Evolutionary conservation across 2,113 vertebrate genomes (phyloP), one percentile per base, ranked within the genome.

Genomic region (Tenebrosternarchus preto): DNA sequence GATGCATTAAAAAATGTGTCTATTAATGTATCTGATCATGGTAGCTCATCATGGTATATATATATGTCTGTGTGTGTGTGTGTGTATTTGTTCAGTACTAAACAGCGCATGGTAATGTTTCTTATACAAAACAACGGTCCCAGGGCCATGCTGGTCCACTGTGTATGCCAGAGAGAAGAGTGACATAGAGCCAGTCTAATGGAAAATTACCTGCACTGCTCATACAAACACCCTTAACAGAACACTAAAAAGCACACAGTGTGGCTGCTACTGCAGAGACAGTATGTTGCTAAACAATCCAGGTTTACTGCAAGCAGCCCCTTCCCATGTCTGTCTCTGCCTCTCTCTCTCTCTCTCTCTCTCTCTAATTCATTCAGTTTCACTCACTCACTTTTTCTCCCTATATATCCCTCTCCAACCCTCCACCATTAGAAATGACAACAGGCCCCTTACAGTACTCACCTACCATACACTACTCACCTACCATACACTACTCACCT

Each of bases 171-270:
- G 33, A 36, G 2, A 50, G 8, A 9, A 50, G 5, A 15, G 43
- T 50, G 43, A 50, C 15, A 50, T 50, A 50, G 7, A 50, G 15
- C 43, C 15, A 2, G 9, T 3, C 43, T 15, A 50, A 50, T 50
- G 43, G 43, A 76, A 27, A 61, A 75, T 68, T 69, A 83, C 77
- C 85, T 81, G 88, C 86, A 85, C 86, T 17, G 2, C 15, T 15
- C 81, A 86, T 60, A 25, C 39, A 73, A 80, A 80, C 25, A 46
- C 63, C 59, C 57, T 72, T 71, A 63, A 79, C 70, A 43, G 59
- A 66, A 64, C 33, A 73, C 70, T 80, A 56, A 73, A 74, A 63
- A 73, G 43, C 78, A 64, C 31, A 55, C 55, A 61, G 55, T 80
- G 70, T 73, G 46, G 72, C 64, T 39, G 64, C 31, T 68, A 68